These are phyloP conservation scores for Cheilosia pagana DNA, from an alignment of 2,888 invertebrate species.

Conservation along the genomic window DNA sequence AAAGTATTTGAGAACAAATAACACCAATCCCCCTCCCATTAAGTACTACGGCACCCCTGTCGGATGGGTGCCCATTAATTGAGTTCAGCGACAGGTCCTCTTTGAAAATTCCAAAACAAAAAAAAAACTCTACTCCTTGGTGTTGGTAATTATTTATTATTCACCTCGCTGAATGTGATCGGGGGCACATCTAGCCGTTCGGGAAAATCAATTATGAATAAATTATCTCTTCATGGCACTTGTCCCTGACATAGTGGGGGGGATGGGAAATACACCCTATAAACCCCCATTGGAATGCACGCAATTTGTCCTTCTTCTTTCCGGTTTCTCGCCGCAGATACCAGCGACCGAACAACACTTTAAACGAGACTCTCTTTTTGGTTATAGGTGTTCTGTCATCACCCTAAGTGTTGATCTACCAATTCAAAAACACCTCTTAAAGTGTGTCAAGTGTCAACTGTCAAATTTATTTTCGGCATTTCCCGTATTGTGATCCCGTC, in stretches of 20 bases:
- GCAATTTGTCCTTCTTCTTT: background rate
- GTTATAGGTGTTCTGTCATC: slow-evolving; percentile 16
- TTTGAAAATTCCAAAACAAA: slow-evolving; percentile 1
- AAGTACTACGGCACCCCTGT: background rate
- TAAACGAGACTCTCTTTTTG: no score
- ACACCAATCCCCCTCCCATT: background rate
- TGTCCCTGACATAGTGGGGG: slow-evolving; percentile 1
- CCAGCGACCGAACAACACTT: background rate
- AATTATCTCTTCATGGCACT: slow-evolving; percentile 33
- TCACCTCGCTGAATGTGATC: slow-evolving; percentile 37
- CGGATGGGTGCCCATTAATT: slow-evolving; percentile 12
- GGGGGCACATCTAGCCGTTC: slow-evolving; percentile 8
- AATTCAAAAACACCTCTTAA: slow-evolving; percentile 10
- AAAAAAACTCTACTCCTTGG: background rate
- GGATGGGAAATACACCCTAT: slow-evolving; percentile 16
- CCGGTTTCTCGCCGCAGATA: background rate
- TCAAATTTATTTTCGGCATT: slow-evolving; percentile 2
- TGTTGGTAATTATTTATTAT: slow-evolving; percentile 28
- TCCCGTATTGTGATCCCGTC: slow-evolving; percentile 7
- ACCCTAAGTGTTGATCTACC: background rate
- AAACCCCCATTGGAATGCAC: slow-evolving; percentile 23
- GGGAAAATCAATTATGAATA: slow-evolving; percentile 56
- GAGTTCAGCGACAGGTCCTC: background rate
- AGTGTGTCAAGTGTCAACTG: slow-evolving; percentile 22
- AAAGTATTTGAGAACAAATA: slow-evolving; percentile 5